Base-by-base conservation (phyloP, 2,888 invertebrate species). In the Drosophila nr. perissopoda region DNA sequence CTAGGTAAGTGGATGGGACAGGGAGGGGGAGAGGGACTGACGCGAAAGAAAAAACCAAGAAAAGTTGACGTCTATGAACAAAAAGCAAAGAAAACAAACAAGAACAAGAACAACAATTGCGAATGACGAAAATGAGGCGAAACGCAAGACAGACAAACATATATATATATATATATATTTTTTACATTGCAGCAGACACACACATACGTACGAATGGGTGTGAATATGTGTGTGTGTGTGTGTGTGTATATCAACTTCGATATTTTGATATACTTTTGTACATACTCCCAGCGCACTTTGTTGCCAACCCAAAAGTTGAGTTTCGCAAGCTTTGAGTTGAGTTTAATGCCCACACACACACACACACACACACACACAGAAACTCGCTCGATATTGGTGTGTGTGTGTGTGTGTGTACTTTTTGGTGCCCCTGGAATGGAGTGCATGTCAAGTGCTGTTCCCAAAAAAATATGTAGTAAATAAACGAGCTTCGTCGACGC, bases 41-140 rank as follows among this genome's bases (percentile, higher is more conserved):
- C 21, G 27, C 33, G 52, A 16, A 29, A 31, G 29, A 48, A 33
- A 45, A 51, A 59, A 58, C 54, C 42, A 59, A 59, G 75, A 54
- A 65, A 70, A 61, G 34, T 70, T 38, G 38, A 76, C 52, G 75
- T 57, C 57, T 61, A 75, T 57, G 63, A 36, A 69, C 64, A 69
- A 73, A 73, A 67, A 73, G 67, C 74, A 29, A 59, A 25, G 21
- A 31, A 64, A 25, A 61, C 36, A 49, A 57, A 54, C 21, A 34
- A 45, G 16, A 49, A 36, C 38, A 73, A 53, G 31, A 62, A 53
- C 48, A 63, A 70, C 63, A 67, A 65, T 54, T 65, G 73, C 51
- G 65, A 38, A 66, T 56, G 59, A 72, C 51, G 67, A 71, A 77
- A 34, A 49, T 64, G 54, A 61, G 58, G 61, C 33, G 51, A 60